A percentile compares a stretch with the other conserved stretches of the same genome.
Evolutionary conservation across 2,113 vertebrate species (phyloP).

Genomic region (Ginglymostoma cirratum): DNA sequence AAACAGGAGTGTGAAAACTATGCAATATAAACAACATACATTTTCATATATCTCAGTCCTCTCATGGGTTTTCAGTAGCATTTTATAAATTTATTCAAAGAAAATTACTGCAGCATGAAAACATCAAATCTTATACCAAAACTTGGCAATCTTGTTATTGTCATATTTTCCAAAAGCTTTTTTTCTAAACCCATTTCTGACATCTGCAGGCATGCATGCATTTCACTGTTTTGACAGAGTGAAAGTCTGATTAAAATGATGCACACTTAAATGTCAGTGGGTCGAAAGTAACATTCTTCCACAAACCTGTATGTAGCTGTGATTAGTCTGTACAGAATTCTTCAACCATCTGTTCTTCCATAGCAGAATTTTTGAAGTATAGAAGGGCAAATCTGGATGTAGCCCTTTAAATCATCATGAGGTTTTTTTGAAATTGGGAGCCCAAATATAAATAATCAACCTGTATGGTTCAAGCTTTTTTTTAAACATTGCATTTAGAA

Average conservation of each 20-base stretch:
- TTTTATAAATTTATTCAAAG: constrained; percentile 38
- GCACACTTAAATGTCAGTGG: constrained; percentile 38
- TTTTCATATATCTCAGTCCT: constrained; percentile 28
- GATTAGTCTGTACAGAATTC: constrained; percentile 35
- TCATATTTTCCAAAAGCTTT: constrained; percentile 37
- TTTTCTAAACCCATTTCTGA: constrained; percentile 37
- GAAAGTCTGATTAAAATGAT: constrained; percentile 38
- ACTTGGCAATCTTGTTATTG: constrained; percentile 38
- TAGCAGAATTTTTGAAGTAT: constrained; percentile 25
- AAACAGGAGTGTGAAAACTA: constrained; percentile 18
- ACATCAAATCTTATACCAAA: constrained; percentile 36
- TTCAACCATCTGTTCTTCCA: constrained; percentile 35
- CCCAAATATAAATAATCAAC: background rate
- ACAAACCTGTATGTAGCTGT: constrained; percentile 33
- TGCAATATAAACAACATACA: constrained; percentile 23
- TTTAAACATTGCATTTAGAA: constrained; percentile 9
- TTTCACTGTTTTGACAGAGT: constrained; percentile 36
- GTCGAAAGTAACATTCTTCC: constrained; percentile 38
- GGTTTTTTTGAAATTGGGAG: background rate
- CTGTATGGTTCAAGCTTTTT: constrained; percentile 11
- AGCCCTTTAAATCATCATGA: background rate
- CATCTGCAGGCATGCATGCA: constrained; percentile 36
- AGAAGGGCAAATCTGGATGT: constrained; percentile 14
- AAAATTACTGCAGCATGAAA: constrained; percentile 36
- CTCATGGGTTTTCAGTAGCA: constrained; percentile 31